Evolutionary conservation across 53 echinoderm and acorn worm species (phyloP).

Genomic region (Holothuria scabra): DNA sequence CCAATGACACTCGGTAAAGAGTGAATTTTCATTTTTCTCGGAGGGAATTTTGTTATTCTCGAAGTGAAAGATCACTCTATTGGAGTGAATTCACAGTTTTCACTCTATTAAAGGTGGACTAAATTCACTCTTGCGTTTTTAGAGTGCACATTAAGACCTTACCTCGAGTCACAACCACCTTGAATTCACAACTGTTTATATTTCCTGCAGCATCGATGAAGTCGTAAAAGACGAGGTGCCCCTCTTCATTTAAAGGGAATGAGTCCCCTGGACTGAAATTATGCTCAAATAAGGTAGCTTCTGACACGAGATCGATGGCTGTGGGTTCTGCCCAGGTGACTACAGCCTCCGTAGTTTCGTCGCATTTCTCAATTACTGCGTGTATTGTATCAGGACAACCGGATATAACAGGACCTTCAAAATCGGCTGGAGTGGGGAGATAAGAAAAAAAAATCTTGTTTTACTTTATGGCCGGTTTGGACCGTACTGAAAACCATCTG

Average conservation of each 20-base stretch:
- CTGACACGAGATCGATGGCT: neutral
- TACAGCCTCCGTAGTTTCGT: neutral
- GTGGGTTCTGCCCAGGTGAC: neutral
- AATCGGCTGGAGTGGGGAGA: neutral
- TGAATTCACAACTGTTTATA: conserved; percentile 4
- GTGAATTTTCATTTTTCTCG: too few relatives aligned
- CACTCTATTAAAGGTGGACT: too few relatives aligned
- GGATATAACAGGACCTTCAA: neutral
- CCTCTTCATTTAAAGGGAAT: conserved; percentile 11
- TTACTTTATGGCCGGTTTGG: too few relatives aligned
- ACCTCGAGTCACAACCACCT: neutral
- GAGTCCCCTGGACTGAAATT: conserved; percentile 1
- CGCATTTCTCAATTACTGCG: neutral
- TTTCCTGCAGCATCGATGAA: conserved; percentile 15
- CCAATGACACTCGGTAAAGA: too few relatives aligned
- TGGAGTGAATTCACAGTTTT: too few relatives aligned
- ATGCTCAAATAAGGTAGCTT: neutral
- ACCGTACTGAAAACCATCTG: too few relatives aligned
- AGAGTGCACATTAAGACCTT: neutral
- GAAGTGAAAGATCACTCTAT: too few relatives aligned
- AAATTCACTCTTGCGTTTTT: too few relatives aligned
- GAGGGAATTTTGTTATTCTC: too few relatives aligned
- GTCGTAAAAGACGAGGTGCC: conserved; percentile 10
- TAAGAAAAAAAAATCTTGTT: too few relatives aligned
- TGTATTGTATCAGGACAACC: neutral